Conservation (phyloP, 2,888 invertebrate species). For the Dasypogon diadema region DNA sequence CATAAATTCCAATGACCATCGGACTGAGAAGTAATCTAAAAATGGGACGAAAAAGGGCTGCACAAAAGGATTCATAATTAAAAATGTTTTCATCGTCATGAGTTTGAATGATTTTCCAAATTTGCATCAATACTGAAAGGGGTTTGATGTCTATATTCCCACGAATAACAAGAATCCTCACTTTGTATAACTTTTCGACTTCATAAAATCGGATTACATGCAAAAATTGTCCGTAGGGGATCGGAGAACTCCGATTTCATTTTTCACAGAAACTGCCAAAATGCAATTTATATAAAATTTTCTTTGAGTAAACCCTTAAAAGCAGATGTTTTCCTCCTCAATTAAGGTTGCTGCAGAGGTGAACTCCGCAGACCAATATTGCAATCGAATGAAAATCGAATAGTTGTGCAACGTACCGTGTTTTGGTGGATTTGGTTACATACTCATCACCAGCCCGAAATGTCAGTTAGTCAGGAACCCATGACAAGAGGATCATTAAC, state of each 20-base stretch:
- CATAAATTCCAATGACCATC: no score
- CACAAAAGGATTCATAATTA: no score
- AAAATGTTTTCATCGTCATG: no score
- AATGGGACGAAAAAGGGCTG: no score
- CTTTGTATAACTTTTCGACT: constrained; percentile 38
- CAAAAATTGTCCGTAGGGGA: constrained; percentile 6
- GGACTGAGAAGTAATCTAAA: no score
- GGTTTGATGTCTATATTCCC: no score
- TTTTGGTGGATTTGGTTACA: constrained; percentile 42
- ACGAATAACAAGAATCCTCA: no score
- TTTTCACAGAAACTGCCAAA: not conserved
- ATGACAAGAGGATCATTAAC: constrained; percentile 33
- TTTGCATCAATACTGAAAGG: no score
- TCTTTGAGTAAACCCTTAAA: constrained; percentile 4
- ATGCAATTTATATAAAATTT: constrained; percentile 43
- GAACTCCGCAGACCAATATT: not conserved
- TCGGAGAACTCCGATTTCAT: not conserved
- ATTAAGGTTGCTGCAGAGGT: constrained; percentile 17
- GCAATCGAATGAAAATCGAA: not conserved
- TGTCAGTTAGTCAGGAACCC: not conserved
- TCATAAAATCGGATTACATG: constrained; percentile 48
- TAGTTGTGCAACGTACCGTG: constrained; percentile 22
- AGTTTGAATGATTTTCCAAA: no score
- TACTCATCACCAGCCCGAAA: constrained; percentile 7
- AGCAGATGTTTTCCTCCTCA: constrained; percentile 37